Evolutionary conservation across 2,888 invertebrate genomes (phyloP).

Genomic region (Drosophila glabriapex): DNA sequence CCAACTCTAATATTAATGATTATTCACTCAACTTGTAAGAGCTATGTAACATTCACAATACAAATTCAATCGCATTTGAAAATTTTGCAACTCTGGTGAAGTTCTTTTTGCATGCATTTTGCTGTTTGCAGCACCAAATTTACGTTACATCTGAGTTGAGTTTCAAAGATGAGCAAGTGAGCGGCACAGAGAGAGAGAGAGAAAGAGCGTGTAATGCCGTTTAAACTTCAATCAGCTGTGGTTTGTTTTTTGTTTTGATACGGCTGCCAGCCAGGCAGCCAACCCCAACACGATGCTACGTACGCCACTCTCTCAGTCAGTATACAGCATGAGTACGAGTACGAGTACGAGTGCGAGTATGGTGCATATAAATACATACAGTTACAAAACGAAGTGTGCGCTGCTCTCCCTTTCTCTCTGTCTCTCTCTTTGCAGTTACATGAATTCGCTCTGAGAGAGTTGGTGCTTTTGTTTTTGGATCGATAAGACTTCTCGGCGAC

Average conservation of each 20-base stretch:
- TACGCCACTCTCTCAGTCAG: conserved; percentile 42
- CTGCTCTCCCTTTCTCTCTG: conserved; percentile 24
- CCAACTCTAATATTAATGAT: neutral
- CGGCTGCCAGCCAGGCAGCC: conserved; percentile 32
- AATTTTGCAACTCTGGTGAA: conserved; percentile 5
- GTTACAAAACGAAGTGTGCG: conserved; percentile 38
- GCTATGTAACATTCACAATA: neutral
- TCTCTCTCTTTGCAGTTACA: conserved; percentile 34
- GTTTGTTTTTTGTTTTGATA: conserved; percentile 78
- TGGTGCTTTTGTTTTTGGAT: conserved; percentile 69
- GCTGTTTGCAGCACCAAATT: conserved; percentile 21
- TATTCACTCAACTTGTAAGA: neutral
- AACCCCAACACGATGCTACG: conserved; percentile 37
- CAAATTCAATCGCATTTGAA: neutral
- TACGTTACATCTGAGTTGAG: conserved; percentile 40
- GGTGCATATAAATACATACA: conserved; percentile 5
- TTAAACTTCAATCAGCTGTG: conserved; percentile 75
- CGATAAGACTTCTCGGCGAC: conserved; percentile 74
- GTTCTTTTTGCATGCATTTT: conserved; percentile 15
- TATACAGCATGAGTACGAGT: conserved; percentile 11
- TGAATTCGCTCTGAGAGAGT: conserved; percentile 51
- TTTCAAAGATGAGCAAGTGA: conserved; percentile 21
- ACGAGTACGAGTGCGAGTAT: conserved; percentile 3
- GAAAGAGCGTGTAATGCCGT: conserved; percentile 16
- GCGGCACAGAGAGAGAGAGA: conserved; percentile 11